These are phyloP conservation scores for Amblyopsis rosae DNA, from an alignment of 2,113 vertebrate genomes.

Conservation along the genomic window DNA sequence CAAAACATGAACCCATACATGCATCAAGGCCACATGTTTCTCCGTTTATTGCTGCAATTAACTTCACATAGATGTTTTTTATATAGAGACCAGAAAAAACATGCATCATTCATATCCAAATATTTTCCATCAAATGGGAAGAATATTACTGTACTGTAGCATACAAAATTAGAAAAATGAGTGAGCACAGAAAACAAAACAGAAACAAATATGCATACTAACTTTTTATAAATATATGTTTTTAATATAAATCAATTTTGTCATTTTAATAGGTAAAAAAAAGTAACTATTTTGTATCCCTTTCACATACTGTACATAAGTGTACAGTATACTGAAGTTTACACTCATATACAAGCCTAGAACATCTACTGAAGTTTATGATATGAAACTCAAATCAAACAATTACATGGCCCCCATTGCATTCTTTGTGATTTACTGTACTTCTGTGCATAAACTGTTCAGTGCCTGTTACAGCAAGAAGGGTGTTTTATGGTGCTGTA, in stretches of 20 bases:
- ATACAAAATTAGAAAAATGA: no score
- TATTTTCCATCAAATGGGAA: background rate
- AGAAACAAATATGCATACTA: no score
- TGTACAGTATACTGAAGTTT: background rate
- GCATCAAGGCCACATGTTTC: background rate
- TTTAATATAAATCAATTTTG: no score
- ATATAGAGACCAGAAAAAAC: background rate
- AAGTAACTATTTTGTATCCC: background rate
- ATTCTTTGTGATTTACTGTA: conserved; percentile 50
- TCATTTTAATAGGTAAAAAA: no score
- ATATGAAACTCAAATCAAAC: conserved; percentile 30
- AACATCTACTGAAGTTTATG: conserved; percentile 1
- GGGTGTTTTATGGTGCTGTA: conserved; percentile 70
- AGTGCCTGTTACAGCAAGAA: conserved; percentile 47
- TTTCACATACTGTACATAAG: background rate
- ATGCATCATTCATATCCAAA: background rate
- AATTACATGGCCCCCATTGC: conserved; percentile 25
- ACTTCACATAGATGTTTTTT: background rate
- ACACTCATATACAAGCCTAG: conserved; percentile 5
- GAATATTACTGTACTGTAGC: no score
- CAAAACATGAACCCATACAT: conserved; percentile 20
- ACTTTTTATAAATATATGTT: no score
- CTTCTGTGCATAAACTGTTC: conserved; percentile 51
- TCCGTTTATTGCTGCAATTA: background rate
- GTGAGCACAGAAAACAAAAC: no score